Percentiles rank a stretch among this genome's conserved stretches.
Conservation (phyloP, 2,797 vertebrate species). For the Hylomyscus alleni region DNA sequence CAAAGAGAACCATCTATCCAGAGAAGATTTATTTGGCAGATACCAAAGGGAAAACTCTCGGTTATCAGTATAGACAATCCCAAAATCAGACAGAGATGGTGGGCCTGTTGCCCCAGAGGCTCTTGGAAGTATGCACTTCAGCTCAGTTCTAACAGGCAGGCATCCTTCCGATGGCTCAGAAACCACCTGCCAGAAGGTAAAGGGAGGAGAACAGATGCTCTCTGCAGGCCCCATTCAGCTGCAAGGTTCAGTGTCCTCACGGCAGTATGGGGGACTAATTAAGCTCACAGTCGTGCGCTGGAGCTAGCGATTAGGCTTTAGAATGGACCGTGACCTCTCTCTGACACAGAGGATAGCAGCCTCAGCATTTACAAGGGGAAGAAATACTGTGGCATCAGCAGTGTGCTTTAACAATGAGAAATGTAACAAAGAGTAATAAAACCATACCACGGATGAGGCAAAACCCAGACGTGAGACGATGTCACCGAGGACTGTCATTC, state of each 20-base stretch:
- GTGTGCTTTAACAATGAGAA: slow-evolving; percentile 48
- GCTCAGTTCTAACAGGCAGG: neutral
- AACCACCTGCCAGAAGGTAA: slow-evolving; percentile 67
- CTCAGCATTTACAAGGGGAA: slow-evolving; percentile 68
- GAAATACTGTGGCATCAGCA: slow-evolving; percentile 73
- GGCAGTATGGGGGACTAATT: slow-evolving; percentile 61
- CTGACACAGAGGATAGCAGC: slow-evolving; percentile 72
- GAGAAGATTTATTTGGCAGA: slow-evolving; percentile 50
- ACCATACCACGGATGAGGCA: slow-evolving; percentile 54
- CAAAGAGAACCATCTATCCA: slow-evolving; percentile 38
- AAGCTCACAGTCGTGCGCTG: slow-evolving; percentile 70
- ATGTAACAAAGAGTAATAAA: slow-evolving; percentile 37
- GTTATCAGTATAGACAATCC: neutral
- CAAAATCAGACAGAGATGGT: slow-evolving; percentile 28
- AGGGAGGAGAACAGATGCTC: slow-evolving; percentile 60
- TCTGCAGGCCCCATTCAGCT: slow-evolving; percentile 60
- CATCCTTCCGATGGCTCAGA: slow-evolving; percentile 38
- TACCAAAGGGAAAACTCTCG: neutral
- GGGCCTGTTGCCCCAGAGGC: neutral
- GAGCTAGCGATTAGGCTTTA: slow-evolving; percentile 64
- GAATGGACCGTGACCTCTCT: slow-evolving; percentile 78
- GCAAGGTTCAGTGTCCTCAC: slow-evolving; percentile 46
- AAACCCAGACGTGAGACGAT: neutral
- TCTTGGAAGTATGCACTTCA: slow-evolving; percentile 42
- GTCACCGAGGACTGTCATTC: neutral